Evolutionary conservation across 2,888 invertebrate species (phyloP), one percentile per base, ranked within the genome.

Genomic region (Trimorus sp.): DNA sequence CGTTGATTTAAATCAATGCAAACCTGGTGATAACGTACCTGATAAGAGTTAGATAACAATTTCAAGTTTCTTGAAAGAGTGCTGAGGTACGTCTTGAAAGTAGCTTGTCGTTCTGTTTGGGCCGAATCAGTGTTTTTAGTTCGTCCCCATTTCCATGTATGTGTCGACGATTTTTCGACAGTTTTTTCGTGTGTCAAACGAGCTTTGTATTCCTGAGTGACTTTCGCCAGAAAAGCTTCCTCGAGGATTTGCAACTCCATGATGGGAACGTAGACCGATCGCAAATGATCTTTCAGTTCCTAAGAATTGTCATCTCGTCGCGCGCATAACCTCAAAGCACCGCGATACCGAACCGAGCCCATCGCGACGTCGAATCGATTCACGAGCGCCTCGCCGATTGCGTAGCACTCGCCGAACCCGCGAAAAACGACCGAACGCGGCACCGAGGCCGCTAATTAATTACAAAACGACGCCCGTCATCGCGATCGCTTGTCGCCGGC

Each of bases 211-310:
- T 93, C 93, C 1, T 93, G 92, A 71, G 92, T 91, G 49, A 95
- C 94, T 7, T 94, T 94, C n/a, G 93, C 92, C 88, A 96, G 95
- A 54, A 97, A 93, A 2, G 93, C 93, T 77, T 95, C 94, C 89
- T 96, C 96, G 68, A 96, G 94, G 14, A 93, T 93, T 88, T 96
- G 95, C 86, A 97, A 93, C 84, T 96, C 95, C 79, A 97, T 92
- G 58, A 97, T 96, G 85, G 96, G 94, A 88, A 96, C 96, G 91
- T 97, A 94, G 76, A 97, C 96, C 59, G 96, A 95, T 62, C 96
- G 94, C 85, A 97, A 92, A 89, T 97, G 94, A 45, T 94, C 93
- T 87, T 94, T 93, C 54, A 96, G 92, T 83, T 93, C 93, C 94
- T 95, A 53, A 9, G 48, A 68, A 42, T 53, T n/a, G n/a, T n/a